A percentile compares a stretch with the other conserved stretches of the same genome.
These are phyloP conservation scores for Ormyrus labotus DNA, from an alignment of 2,888 invertebrate genomes.

Conservation along the genomic window DNA sequence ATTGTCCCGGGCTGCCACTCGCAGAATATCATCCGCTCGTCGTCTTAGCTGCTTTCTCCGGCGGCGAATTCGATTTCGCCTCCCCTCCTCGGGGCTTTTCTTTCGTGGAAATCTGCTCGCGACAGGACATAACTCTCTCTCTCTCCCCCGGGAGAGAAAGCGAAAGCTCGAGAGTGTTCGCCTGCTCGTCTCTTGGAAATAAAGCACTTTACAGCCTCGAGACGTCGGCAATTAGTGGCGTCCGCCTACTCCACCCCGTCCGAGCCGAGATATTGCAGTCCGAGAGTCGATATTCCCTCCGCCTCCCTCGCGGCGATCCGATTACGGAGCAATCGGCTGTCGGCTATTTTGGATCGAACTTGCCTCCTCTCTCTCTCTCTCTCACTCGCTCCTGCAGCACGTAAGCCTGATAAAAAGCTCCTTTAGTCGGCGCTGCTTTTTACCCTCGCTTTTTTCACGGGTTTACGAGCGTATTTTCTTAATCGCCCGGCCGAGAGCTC, in stretches of 20 bases:
- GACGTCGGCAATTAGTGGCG: constrained; percentile 47
- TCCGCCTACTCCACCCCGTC: constrained; percentile 8
- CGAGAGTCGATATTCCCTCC: constrained; percentile 30
- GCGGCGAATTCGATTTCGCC: constrained; percentile 53
- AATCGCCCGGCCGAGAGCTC: constrained; percentile 9
- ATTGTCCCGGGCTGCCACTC: constrained; percentile 51
- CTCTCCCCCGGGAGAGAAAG: constrained; percentile 6
- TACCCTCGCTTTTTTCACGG: neutral
- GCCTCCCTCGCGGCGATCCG: constrained; percentile 25
- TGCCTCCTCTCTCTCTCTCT: neutral
- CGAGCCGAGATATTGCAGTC: constrained; percentile 29
- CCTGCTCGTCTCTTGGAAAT: constrained; percentile 15
- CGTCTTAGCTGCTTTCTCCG: constrained; percentile 16
- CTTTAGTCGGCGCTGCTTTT: neutral
- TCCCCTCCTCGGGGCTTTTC: neutral
- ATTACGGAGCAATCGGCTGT: constrained; percentile 33
- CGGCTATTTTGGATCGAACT: constrained; percentile 1
- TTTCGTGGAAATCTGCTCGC: constrained; percentile 28
- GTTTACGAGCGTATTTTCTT: constrained; percentile 38
- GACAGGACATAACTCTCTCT: constrained; percentile 32
- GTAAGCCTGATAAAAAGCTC: constrained; percentile 25
- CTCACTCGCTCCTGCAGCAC: neutral
- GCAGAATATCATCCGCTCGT: constrained; percentile 46
- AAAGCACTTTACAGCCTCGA: constrained; percentile 43
- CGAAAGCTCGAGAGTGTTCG: constrained; percentile 2